These are phyloP conservation scores for Epizoanthus stellaris DNA, from an alignment of 92 coral and sea anemone species.

Conservation along the genomic window DNA sequence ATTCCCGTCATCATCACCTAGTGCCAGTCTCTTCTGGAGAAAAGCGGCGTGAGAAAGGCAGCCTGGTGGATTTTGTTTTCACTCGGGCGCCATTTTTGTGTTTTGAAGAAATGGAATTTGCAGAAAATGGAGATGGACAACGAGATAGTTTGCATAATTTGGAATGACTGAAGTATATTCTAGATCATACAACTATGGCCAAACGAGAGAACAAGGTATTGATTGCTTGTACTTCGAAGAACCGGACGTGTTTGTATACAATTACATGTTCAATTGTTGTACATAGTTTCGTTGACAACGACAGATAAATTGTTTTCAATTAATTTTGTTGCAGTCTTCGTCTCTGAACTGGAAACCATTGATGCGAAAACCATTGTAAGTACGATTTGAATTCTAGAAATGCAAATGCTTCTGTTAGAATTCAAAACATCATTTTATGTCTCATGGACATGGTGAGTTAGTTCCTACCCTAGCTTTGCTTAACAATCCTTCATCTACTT, in stretches of 20 bases:
- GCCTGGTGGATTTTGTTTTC: conserved; percentile 21
- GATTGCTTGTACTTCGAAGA: not conserved
- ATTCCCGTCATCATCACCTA: conserved; percentile 11
- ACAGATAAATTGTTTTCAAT: not conserved
- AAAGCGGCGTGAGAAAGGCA: not conserved
- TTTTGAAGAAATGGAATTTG: too few species aligned
- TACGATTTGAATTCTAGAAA: not conserved
- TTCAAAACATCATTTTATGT: too few species aligned
- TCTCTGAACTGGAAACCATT: conserved; percentile 82
- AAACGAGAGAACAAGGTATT: conserved; percentile 37
- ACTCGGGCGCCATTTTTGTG: not conserved
- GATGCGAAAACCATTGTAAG: conserved; percentile 90
- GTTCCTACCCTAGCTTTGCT: too few species aligned
- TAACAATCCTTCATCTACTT: too few species aligned
- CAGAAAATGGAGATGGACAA: too few species aligned
- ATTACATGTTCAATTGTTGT: not conserved
- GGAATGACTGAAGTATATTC: not conserved
- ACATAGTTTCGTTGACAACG: conserved; percentile 38
- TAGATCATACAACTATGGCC: conserved; percentile 19
- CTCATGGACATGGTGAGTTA: too few species aligned
- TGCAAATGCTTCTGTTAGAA: not conserved
- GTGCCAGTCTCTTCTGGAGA: conserved; percentile 13
- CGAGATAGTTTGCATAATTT: not conserved
- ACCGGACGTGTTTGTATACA: not conserved
- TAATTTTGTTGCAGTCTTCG: conserved; percentile 58